Percentiles rank a stretch among this genome's conserved stretches.
These are phyloP conservation scores for Chrysodeixis includens DNA, from an alignment of 2,888 invertebrate genomes.

Conservation along the genomic window DNA sequence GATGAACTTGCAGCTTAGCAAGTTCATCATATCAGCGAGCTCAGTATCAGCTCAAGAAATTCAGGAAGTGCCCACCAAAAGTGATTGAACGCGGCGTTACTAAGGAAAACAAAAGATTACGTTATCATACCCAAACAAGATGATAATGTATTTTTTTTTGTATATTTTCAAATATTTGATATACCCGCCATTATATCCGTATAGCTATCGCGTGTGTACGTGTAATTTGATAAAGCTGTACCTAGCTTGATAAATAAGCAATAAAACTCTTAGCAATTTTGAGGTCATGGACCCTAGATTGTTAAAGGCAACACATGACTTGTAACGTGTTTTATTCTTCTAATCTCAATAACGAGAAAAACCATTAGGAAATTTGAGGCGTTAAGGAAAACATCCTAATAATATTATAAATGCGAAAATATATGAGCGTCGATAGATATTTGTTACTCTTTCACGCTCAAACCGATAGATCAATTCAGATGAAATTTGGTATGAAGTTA, in stretches of 20 bases:
- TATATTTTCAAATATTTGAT: neutral
- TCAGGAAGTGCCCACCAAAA: neutral
- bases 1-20: too few species aligned
- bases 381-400: too few species aligned
- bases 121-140: neutral
- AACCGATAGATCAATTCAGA: too few species aligned
- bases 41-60: too few species aligned
- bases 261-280: constrained; percentile 14
- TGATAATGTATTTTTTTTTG: neutral
- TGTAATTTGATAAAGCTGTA: constrained; percentile 10
- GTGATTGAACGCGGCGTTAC: neutral
- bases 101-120: neutral
- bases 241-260: constrained; percentile 12
- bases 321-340: neutral
- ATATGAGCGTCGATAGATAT: too few species aligned
- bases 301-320: neutral
- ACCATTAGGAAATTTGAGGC: too few species aligned
- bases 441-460: too few species aligned
- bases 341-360: too few species aligned
- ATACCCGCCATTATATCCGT: neutral
- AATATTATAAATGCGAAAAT: too few species aligned
- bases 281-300: constrained; percentile 23
- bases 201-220: neutral
- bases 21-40: too few species aligned
- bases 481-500: too few species aligned